Evolutionary conservation across 2,797 vertebrate species (phyloP), one percentile per base, ranked within the genome.

Genomic region (Enoplosus armatus): DNA sequence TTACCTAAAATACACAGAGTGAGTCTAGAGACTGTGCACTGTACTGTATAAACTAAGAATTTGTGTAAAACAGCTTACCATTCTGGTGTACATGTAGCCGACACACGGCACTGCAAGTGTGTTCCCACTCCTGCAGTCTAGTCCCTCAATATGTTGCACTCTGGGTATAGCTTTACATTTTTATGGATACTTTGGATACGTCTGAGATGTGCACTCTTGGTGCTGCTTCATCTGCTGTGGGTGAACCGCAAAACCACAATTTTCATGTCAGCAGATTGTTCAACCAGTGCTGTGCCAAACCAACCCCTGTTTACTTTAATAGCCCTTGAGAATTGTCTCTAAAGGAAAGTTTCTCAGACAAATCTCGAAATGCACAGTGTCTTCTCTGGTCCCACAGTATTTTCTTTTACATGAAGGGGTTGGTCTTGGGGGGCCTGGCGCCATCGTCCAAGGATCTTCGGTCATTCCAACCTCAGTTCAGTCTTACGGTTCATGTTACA

Each of bases 251-350:
- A 79, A 90, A 75, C 82, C 87, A 67, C 86, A 41, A 76, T 87
- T 82, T 83, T 81, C 59, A 77, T 76, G 87, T 90, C 90, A 90
- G 90, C 87, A 92, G 64, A 89, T 90, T 84, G 78, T 73, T 77
- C 24, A 64, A 15, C 41, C 70, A 58, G 1, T 5, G n/a, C 66
- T 10, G 66, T 84, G 86, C 91, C 90, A 94, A 89, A 90, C 87
- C 88, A 72, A 71, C 54, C 75, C 61, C 58, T 91, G 86, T 93
- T 93, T 91, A 90, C 87, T 93, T 84, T 89, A 91, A 92, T 83
- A 81, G 77, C 79, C 82, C 73, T 75, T 51, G 56, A 80, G 84
- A 91, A 68, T 87, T 87, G 48, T 62, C 71, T 72, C 45, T 54
- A 15, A 86, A 65, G 59, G 67, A 68, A 78, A 63, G 54, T 73